These are phyloP conservation scores for Trachythela sp. DNA, from an alignment of 64 coral and sea anemone species.

Conservation along the genomic window DNA sequence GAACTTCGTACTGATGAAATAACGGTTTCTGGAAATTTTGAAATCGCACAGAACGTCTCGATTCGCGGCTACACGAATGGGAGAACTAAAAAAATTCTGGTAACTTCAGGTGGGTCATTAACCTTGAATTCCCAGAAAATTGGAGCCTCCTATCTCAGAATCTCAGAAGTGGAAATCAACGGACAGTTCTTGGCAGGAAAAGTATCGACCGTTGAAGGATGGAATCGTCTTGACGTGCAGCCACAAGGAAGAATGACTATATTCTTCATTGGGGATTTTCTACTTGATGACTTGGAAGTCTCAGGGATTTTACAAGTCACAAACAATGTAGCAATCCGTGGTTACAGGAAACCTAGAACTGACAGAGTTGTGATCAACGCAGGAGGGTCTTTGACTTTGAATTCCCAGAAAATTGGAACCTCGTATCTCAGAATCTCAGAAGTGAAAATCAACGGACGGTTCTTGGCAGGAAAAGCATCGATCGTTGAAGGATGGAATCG, in stretches of 20 bases:
- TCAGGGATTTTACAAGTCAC: not conserved
- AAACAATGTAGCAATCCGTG: not conserved
- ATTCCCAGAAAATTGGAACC: not conserved
- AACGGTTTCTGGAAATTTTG: conserved; percentile 35
- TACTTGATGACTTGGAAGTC: not conserved
- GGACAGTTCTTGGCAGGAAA: not conserved
- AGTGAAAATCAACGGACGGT: not conserved
- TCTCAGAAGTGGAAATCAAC: not conserved
- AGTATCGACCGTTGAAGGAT: not conserved
- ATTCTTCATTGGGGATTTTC: not conserved
- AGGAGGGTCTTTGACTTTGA: not conserved
- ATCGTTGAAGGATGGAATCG: not conserved
- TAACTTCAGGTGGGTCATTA: not conserved
- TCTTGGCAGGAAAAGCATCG: not conserved
- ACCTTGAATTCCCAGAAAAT: not conserved
- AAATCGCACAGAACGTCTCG: conserved; percentile 38
- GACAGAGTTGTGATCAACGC: not conserved
- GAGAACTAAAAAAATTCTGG: not conserved
- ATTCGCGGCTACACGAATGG: not conserved
- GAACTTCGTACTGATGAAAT: conserved; percentile 28
- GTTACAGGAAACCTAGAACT: not conserved
- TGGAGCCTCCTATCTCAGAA: not conserved
- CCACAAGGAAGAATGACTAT: not conserved
- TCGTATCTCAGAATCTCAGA: not conserved
- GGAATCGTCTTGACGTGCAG: not conserved